Evolutionary conservation across 2,113 vertebrate species (phyloP), one percentile per base, ranked within the genome.

Genomic region (Prinia subflava): DNA sequence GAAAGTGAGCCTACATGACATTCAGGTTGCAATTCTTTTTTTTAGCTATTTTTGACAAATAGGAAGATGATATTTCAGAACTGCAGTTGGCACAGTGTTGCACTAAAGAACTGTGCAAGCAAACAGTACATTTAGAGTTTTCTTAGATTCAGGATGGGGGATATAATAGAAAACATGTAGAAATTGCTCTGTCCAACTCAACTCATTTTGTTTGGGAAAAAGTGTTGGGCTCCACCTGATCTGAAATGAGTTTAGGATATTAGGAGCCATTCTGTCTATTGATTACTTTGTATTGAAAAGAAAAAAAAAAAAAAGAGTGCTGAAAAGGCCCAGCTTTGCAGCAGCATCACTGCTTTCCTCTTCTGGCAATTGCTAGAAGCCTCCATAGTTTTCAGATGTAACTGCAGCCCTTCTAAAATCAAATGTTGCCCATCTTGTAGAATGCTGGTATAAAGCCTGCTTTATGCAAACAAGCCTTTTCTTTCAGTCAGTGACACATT

Each of bases 141-240:
- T 78, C 22, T 57, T 57, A 31, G 39, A 55, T 87, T 67, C 12
- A 23, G 18, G 5, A 19, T 35, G 37, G 23, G 20, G 8, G 16
- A 21, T 22, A 33, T 13, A 28, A 27, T 27, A 39, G 35, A n/a
- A 24, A 44, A 27, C 0, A 0, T 39, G 24, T 50, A 33, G 59
- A 68, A 76, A 71, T 28, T 27, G 15, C 5, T 65, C 53, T n/a
- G 10, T 71, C n/a, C 10, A 71, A 44, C 22, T 83, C 42, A 50
- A 71, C 27, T 5, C 1, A 22, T 49, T 87, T 55, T n/a, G 2
- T 62, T 49, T 53, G 28, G 25, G n/a, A 60, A 39, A 71, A 23
- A 28, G 3, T 35, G 6, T 15, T 57, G 22, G 15, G 10, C 16
- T 93, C 8, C 22, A 37, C 9, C 19, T 47, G 22, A 37, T 56